Conservation (phyloP, 2,888 invertebrate genomes). For the Sphecodes monilicornis region DNA sequence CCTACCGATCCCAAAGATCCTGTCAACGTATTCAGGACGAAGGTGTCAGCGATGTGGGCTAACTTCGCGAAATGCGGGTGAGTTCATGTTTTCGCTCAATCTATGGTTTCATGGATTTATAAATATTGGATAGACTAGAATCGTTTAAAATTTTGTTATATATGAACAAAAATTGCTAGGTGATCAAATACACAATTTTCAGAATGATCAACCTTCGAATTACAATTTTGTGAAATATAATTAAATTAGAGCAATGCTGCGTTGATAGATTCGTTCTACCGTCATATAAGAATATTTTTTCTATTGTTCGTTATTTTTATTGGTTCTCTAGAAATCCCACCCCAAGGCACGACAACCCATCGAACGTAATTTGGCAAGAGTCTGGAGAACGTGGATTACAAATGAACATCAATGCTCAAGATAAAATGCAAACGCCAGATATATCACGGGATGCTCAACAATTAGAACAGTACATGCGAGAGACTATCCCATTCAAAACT, state of each 20-base stretch:
- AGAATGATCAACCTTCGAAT: too few species aligned
- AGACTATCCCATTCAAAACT: background rate
- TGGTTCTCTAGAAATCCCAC: background rate
- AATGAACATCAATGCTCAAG: background rate
- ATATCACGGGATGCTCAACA: background rate
- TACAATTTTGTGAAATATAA: too few species aligned
- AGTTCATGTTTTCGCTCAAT: too few species aligned
- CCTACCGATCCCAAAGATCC: conserved; percentile 1
- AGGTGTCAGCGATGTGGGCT: background rate
- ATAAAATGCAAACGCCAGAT: background rate
- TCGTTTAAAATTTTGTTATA: too few species aligned
- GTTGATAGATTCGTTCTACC: too few species aligned
- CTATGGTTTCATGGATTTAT: background rate
- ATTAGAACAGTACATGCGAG: background rate
- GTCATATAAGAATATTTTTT: background rate
- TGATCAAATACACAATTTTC: too few species aligned
- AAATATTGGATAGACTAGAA: background rate
- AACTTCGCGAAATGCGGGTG: conserved; percentile 15
- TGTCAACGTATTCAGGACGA: background rate
- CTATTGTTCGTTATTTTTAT: too few species aligned
- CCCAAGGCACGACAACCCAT: background rate
- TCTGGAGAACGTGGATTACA: background rate
- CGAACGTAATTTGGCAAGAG: background rate
- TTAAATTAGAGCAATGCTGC: too few species aligned
- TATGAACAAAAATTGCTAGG: too few species aligned